These are phyloP conservation scores for Zalophus californianus DNA, from an alignment of 2,797 vertebrate species.

Conservation along the genomic window DNA sequence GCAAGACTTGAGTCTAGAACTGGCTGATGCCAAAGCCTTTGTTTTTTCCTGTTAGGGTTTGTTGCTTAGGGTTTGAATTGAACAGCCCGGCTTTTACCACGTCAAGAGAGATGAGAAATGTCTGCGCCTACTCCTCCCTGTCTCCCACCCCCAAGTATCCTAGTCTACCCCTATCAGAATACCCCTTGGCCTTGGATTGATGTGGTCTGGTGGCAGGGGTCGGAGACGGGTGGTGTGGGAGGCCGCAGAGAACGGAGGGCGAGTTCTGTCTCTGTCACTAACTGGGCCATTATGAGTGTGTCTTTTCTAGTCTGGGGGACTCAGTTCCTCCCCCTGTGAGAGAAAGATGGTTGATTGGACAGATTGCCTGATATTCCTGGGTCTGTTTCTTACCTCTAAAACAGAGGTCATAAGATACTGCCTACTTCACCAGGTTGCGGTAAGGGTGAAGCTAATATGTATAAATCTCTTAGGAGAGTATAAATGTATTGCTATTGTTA, in stretches of 20 bases:
- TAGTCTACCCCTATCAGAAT: neutral
- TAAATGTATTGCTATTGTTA: neutral
- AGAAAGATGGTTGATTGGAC: neutral
- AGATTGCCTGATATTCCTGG: neutral
- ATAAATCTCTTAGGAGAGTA: neutral
- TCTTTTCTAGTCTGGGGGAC: neutral
- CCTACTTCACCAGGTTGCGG: neutral
- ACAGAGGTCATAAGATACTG: neutral
- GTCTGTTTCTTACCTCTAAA: neutral
- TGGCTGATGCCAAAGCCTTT: neutral
- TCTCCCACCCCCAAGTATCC: neutral
- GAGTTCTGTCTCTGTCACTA: neutral
- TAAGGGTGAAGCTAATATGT: neutral
- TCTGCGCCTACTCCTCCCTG: neutral
- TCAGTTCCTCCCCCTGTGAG: neutral
- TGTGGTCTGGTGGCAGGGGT: neutral
- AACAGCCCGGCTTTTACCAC: neutral
- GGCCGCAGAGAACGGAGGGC: neutral
- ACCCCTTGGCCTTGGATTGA: neutral
- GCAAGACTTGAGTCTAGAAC: neutral
- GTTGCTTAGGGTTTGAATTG: neutral
- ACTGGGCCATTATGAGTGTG: neutral
- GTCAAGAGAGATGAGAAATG: neutral
- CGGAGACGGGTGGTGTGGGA: neutral
- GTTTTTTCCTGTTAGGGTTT: slow-evolving; percentile 6